A percentile compares a stretch with the other conserved stretches of the same genome.
These are phyloP conservation scores for Euura saliciscinereae DNA, from an alignment of 1,140 invertebrate genomes.

Conservation along the genomic window DNA sequence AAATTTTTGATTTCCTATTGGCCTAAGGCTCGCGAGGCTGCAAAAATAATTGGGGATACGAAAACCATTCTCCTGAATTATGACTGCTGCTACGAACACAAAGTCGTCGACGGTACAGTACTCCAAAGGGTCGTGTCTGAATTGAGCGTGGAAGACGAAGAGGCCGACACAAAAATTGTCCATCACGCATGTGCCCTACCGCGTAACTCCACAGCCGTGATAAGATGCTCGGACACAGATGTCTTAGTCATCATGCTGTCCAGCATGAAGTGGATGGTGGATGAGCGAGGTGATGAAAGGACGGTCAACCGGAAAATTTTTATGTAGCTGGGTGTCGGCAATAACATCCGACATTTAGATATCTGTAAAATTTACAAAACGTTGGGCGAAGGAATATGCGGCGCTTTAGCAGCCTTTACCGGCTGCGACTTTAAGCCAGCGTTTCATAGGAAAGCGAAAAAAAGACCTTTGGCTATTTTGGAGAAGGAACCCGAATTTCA, in stretches of 20 bases:
- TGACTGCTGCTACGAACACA: constrained; percentile 30
- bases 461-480: too few relatives aligned
- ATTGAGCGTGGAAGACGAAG: constrained; percentile 29
- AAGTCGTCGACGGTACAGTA: constrained; percentile 26
- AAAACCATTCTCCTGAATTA: constrained; percentile 35
- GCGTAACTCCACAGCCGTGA: constrained; percentile 22
- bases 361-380: constrained; percentile 34
- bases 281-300: background rate
- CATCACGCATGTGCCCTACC: constrained; percentile 35
- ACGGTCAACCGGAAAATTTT: constrained; percentile 21
- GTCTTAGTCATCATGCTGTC: constrained; percentile 31
- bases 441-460: constrained; percentile 39
- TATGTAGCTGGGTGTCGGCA: constrained; percentile 33
- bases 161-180: constrained; percentile 15
- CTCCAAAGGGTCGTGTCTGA: constrained; percentile 24
- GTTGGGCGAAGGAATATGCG: constrained; percentile 34
- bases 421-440: constrained; percentile 53
- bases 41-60: constrained; percentile 29
- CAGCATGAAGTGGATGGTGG: constrained; percentile 20
- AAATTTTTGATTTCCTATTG: constrained; percentile 38
- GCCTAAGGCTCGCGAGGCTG: constrained; percentile 27
- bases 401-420: constrained; percentile 43
- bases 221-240: constrained; percentile 32
- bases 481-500: constrained; percentile 21
- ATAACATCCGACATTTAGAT: constrained; percentile 34